Conservation (phyloP, 2,797 vertebrate species). For the Lutjanus campechanus region DNA sequence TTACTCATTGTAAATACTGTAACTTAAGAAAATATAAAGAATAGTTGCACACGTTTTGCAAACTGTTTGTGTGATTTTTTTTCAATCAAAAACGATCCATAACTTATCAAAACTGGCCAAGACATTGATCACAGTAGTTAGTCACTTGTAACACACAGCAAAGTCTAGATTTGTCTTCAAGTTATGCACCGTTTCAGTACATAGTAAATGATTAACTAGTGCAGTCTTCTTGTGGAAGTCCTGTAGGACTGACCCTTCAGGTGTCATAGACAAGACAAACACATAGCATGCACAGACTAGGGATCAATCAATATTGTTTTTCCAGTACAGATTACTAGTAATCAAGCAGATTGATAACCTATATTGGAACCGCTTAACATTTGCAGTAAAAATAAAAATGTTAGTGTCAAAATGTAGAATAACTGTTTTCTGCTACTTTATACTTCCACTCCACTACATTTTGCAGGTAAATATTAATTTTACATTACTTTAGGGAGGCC, state of each 20-base stretch:
- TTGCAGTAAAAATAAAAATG: too few species aligned
- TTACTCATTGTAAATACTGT: constrained; percentile 46
- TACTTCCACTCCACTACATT: too few species aligned
- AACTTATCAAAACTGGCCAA: background rate
- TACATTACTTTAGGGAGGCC: too few species aligned
- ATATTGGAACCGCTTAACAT: too few species aligned
- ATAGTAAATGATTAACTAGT: background rate
- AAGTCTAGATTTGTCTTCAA: background rate
- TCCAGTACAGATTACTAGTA: too few species aligned
- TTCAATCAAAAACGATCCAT: background rate
- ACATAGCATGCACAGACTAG: too few species aligned
- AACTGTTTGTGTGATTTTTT: constrained; percentile 18
- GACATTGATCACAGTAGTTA: background rate
- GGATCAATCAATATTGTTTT: too few species aligned
- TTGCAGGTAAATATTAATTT: too few species aligned
- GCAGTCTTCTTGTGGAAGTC: background rate
- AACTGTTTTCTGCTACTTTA: too few species aligned
- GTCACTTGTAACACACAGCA: background rate
- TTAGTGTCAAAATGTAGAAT: too few species aligned
- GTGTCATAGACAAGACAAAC: background rate
- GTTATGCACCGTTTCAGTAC: background rate
- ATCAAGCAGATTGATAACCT: too few species aligned
- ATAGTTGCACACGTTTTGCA: constrained; percentile 7
- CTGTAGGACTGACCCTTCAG: background rate
- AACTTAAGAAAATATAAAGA: constrained; percentile 46